phyloP scores from a whole-genome alignment of 2,888 invertebrate genomes.

The Hipparchia semele region DNA sequence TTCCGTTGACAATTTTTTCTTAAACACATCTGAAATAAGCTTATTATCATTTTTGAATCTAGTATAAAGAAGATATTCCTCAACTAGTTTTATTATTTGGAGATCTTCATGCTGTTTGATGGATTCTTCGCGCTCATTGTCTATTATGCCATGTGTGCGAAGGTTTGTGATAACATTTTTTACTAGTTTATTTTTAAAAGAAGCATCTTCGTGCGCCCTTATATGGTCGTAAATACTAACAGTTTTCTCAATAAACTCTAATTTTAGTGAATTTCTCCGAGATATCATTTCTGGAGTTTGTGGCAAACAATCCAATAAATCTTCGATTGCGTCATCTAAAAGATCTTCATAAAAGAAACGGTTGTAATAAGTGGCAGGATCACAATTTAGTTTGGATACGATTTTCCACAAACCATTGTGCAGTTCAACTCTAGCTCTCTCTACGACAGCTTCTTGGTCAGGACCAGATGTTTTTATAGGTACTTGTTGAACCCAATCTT shows the following conservation, averaged over 20 bases:
- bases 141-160: slow-evolving; percentile 40
- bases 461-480: slow-evolving; percentile 48
- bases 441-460: slow-evolving; percentile 46
- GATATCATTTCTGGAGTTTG: slow-evolving; percentile 51
- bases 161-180: slow-evolving; percentile 51
- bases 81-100: slow-evolving; percentile 54
- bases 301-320: slow-evolving; percentile 56
- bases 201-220: slow-evolving; percentile 43
- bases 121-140: slow-evolving; percentile 37
- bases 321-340: slow-evolving; percentile 64
- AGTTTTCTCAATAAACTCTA: slow-evolving; percentile 57
- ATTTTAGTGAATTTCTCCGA: slow-evolving; percentile 53
- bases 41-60: slow-evolving; percentile 55
- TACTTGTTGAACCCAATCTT: slow-evolving; percentile 56
- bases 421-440: slow-evolving; percentile 54
- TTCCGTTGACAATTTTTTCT: slow-evolving; percentile 53
- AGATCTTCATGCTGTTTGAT: slow-evolving; percentile 52
- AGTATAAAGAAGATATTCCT: slow-evolving; percentile 56
- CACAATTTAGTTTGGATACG: slow-evolving; percentile 57
- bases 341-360: slow-evolving; percentile 59
- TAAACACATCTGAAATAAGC: slow-evolving; percentile 54
- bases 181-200: slow-evolving; percentile 57
- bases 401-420: slow-evolving; percentile 60
- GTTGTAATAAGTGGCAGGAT: slow-evolving; percentile 52
- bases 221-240: slow-evolving; percentile 50